phyloP scores from a whole-genome alignment of 2,113 vertebrate genomes.

The Epinephelus lanceolatus region DNA sequence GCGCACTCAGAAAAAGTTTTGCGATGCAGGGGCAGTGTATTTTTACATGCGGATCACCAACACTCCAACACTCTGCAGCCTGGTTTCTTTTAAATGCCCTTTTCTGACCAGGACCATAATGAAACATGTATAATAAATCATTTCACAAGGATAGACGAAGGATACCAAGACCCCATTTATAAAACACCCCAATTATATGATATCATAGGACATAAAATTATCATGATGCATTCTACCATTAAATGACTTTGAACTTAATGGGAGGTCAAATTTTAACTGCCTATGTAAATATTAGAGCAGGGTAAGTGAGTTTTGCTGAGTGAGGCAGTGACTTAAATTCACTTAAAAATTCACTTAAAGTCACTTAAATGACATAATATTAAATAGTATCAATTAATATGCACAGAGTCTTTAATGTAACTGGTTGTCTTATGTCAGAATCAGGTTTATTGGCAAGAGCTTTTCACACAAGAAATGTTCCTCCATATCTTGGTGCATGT shows the following conservation, averaged over 20 bases:
- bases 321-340: background rate
- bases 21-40: constrained; percentile 42
- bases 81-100: constrained; percentile 10
- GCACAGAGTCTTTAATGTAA: background rate
- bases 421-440: background rate
- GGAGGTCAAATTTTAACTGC: background rate
- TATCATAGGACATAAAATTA: background rate
- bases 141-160: constrained; percentile 3
- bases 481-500: background rate
- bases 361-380: background rate
- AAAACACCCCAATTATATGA: background rate
- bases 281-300: background rate
- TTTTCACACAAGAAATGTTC: background rate
- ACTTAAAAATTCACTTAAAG: no score
- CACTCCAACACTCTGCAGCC: constrained; percentile 8
- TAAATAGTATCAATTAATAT: background rate
- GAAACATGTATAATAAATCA: constrained; percentile 18
- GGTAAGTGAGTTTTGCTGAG: background rate
- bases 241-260: constrained; percentile 8
- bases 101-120: background rate
- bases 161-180: background rate
- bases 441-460: background rate
- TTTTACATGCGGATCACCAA: constrained; percentile 35
- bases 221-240: background rate
- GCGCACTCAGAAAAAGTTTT: constrained; percentile 36